Percentiles rank a stretch among this genome's conserved stretches.
Conservation (phyloP, 2,888 invertebrate species). For the Polydrusus tereticollis region DNA sequence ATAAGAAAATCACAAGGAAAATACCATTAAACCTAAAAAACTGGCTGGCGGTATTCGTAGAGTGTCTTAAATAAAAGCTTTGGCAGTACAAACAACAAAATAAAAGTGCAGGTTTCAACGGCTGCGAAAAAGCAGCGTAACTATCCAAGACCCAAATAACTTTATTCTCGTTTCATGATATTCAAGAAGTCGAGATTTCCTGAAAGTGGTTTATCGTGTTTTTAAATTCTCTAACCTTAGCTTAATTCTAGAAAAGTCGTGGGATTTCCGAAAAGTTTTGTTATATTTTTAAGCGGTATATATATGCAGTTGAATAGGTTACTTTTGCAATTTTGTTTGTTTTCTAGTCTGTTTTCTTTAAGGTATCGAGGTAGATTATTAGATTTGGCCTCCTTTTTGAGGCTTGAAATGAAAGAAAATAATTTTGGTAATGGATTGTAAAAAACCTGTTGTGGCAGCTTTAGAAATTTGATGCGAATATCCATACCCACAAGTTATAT, state of each 20-base stretch:
- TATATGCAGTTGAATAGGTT: not conserved
- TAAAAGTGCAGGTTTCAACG: slow-evolving; percentile 12
- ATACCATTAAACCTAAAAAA: not conserved
- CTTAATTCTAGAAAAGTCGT: slow-evolving; percentile 24
- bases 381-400: no score
- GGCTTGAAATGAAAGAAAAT: no score
- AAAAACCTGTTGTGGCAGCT: no score
- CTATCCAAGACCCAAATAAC: slow-evolving; percentile 29
- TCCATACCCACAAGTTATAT: no score
- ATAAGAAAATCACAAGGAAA: not conserved
- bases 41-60: not conserved
- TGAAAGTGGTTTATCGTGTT: slow-evolving; percentile 36
- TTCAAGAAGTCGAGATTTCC: slow-evolving; percentile 23
- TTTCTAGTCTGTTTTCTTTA: no score
- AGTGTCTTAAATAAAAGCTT: not conserved
- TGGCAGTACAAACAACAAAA: not conserved
- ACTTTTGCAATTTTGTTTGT: not conserved
- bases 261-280: slow-evolving; percentile 12
- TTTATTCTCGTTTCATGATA: slow-evolving; percentile 28
- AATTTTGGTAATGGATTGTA: no score
- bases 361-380: no score
- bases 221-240: slow-evolving; percentile 35
- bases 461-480: no score
- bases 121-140: slow-evolving; percentile 9
- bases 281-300: not conserved